phyloP scores from a whole-genome alignment of 2,113 vertebrate genomes.

The Terrapene triunguis region DNA sequence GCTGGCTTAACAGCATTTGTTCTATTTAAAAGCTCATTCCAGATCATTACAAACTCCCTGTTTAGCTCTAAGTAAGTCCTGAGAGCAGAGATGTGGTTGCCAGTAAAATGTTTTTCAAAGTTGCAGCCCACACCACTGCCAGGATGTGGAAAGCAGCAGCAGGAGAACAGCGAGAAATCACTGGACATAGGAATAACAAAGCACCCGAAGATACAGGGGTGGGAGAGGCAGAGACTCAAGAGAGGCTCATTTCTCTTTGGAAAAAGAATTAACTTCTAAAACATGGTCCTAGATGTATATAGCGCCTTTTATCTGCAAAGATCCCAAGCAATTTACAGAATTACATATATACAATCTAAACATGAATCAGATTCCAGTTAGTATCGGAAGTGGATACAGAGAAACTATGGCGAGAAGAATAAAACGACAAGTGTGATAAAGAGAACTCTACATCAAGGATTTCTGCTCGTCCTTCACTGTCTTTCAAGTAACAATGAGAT shows the following conservation, averaged over 20 bases:
- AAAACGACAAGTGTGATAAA: conserved; percentile 1
- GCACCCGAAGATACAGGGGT: background rate
- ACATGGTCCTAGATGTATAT: background rate
- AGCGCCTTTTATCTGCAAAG: background rate
- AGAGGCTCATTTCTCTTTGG: background rate
- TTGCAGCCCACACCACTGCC: background rate
- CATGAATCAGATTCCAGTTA: fast-evolving
- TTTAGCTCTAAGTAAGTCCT: conserved; percentile 20
- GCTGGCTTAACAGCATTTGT: background rate
- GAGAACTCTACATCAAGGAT: background rate
- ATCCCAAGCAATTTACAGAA: background rate
- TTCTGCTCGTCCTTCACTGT: background rate
- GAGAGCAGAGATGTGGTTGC: background rate
- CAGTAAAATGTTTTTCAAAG: conserved; percentile 2
- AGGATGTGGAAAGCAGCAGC: conserved; percentile 42
- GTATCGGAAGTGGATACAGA: background rate
- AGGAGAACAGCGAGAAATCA: background rate
- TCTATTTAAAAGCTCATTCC: background rate
- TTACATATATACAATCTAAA: background rate
- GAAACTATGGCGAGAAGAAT: background rate
- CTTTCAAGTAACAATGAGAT: conserved; percentile 32
- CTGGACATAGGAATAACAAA: conserved; percentile 12
- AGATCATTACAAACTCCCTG: background rate
- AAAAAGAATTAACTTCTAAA: background rate
- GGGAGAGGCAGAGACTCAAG: background rate